These are phyloP conservation scores for Mormyrus lacerda DNA, from an alignment of 2,113 vertebrate genomes.

Conservation along the genomic window DNA sequence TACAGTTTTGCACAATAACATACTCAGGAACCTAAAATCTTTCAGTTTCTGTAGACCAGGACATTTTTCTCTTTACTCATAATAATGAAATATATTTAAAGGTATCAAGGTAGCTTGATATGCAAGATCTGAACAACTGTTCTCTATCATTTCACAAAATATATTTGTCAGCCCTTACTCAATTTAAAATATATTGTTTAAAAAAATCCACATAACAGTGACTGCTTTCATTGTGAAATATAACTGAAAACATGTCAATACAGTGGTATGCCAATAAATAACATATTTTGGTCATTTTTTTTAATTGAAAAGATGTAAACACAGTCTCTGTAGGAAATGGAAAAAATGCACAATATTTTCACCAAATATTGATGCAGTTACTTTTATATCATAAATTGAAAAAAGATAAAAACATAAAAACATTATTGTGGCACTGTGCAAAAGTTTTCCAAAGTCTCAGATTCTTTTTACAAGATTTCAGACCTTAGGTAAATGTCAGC, in stretches of 20 bases:
- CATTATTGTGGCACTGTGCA: no score
- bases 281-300: no score
- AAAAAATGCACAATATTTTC: no score
- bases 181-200: not conserved
- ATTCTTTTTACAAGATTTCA: no score
- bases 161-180: not conserved
- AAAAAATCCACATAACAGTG: not conserved
- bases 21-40: not conserved
- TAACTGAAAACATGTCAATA: not conserved
- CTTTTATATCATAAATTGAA: no score
- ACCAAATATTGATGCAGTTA: no score
- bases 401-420: no score
- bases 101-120: not conserved
- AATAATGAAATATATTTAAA: not conserved
- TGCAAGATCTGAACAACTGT: not conserved
- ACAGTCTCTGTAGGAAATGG: no score
- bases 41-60: not conserved
- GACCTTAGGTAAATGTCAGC: no score
- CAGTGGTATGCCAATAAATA: no score
- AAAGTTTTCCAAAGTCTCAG: no score
- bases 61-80: not conserved
- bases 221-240: not conserved
- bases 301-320: no score
- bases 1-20: not conserved
- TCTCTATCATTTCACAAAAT: not conserved